Evolutionary conservation across 2,113 vertebrate genomes (phyloP).

Genomic region (Eidolon helvum): DNA sequence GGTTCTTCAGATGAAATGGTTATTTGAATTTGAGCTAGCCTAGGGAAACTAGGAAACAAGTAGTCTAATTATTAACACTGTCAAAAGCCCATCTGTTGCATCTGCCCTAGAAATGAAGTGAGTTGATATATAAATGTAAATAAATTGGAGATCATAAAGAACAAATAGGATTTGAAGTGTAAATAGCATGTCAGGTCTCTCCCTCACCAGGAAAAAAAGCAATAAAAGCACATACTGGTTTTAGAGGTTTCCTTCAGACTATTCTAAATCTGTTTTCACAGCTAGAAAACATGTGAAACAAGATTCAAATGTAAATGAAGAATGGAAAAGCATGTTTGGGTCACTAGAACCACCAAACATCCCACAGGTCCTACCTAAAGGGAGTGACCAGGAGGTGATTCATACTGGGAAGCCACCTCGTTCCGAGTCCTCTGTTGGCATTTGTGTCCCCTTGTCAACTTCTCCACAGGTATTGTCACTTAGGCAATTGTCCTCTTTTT

Average conservation of each 20-base stretch:
- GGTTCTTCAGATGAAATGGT: background rate
- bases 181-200: too few species aligned
- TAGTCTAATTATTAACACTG: background rate
- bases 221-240: background rate
- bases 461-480: slow-evolving; percentile 86
- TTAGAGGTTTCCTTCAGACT: background rate
- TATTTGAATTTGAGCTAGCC: background rate
- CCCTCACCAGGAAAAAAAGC: background rate
- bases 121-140: background rate
- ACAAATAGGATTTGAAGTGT: background rate
- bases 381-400: slow-evolving; percentile 82
- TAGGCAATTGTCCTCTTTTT: rapidly evolving
- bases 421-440: slow-evolving; percentile 86
- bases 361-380: slow-evolving; percentile 85
- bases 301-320: slow-evolving; percentile 97
- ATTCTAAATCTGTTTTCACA: slow-evolving; percentile 69
- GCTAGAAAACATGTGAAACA: slow-evolving; percentile 96
- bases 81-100: background rate
- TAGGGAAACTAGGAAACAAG: background rate
- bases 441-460: slow-evolving; percentile 84
- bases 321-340: slow-evolving; percentile 99
- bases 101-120: background rate
- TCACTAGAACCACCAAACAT: slow-evolving; percentile 92
- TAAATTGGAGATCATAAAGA: background rate
- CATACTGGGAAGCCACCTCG: slow-evolving; percentile 83